Percentiles rank a stretch among this genome's conserved stretches.
Conservation (phyloP, 2,888 invertebrate genomes). For the Polydrusus tereticollis region DNA sequence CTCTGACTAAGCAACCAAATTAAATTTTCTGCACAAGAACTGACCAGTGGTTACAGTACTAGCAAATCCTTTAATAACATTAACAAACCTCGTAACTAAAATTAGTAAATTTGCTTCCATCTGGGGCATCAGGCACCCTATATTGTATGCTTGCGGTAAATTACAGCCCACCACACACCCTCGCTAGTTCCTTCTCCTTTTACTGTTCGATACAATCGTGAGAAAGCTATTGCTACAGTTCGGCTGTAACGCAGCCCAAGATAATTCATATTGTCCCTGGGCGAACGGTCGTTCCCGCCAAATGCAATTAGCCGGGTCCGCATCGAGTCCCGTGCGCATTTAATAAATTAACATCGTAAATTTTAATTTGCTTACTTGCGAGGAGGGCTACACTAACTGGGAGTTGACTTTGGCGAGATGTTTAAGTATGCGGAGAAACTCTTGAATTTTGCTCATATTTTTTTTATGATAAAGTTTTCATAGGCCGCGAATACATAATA, state of each 20-base stretch:
- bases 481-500: too few species aligned
- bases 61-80: background rate
- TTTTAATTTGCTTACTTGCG: conserved; percentile 28
- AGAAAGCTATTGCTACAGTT: background rate
- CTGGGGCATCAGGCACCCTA: conserved; percentile 7
- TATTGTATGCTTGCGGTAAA: background rate
- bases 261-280: conserved; percentile 40
- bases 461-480: too few species aligned
- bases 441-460: too few species aligned
- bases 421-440: background rate
- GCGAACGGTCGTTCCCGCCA: conserved; percentile 23
- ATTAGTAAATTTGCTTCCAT: conserved; percentile 9
- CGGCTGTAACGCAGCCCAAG: conserved; percentile 2
- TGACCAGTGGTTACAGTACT: too few species aligned
- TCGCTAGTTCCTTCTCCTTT: background rate
- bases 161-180: background rate
- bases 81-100: background rate
- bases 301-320: conserved; percentile 38
- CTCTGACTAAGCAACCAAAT: too few species aligned
- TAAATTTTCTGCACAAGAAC: too few species aligned
- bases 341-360: conserved; percentile 43
- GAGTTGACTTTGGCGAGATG: background rate
- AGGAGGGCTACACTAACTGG: conserved; percentile 3
- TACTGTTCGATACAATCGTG: background rate
- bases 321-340: conserved; percentile 22